phyloP scores from a whole-genome alignment of 2,888 invertebrate genomes.

The Oscheius sp. region DNA sequence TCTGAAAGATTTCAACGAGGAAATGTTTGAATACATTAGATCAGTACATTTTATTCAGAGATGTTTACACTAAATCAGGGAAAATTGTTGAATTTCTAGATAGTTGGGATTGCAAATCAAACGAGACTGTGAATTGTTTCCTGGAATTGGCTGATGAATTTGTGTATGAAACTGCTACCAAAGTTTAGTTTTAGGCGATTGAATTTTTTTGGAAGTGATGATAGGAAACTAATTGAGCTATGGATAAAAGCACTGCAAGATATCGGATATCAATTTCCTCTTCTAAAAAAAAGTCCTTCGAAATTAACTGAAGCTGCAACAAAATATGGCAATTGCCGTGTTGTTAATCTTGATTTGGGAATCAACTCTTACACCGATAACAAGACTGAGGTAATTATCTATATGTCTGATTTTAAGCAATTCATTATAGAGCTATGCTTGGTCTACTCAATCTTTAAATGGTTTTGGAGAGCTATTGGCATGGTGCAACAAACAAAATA shows the following conservation, averaged over 20 bases:
- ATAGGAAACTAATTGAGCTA: conserved; percentile 15
- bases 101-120: neutral
- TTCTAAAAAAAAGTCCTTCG: neutral
- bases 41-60: too few species aligned
- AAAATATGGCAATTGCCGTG: neutral
- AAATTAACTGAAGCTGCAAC: neutral
- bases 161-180: neutral
- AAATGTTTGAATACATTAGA: conserved; percentile 27
- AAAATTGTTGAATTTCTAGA: conserved; percentile 2
- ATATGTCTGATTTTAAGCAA: too few species aligned
- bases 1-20: conserved; percentile 48
- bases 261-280: conserved; percentile 25
- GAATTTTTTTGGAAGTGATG: conserved; percentile 36
- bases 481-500: too few species aligned
- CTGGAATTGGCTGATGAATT: conserved; percentile 11
- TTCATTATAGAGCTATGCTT: too few species aligned
- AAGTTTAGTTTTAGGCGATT: neutral
- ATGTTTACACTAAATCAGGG: neutral
- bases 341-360: neutral
- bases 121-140: neutral
- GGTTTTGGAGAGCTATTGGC: too few species aligned
- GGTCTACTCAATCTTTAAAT: too few species aligned
- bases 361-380: too few species aligned
- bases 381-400: too few species aligned
- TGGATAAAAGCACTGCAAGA: conserved; percentile 28